These are phyloP conservation scores for Pyxicephalus adspersus DNA, from an alignment of 2,113 vertebrate genomes.

Conservation along the genomic window DNA sequence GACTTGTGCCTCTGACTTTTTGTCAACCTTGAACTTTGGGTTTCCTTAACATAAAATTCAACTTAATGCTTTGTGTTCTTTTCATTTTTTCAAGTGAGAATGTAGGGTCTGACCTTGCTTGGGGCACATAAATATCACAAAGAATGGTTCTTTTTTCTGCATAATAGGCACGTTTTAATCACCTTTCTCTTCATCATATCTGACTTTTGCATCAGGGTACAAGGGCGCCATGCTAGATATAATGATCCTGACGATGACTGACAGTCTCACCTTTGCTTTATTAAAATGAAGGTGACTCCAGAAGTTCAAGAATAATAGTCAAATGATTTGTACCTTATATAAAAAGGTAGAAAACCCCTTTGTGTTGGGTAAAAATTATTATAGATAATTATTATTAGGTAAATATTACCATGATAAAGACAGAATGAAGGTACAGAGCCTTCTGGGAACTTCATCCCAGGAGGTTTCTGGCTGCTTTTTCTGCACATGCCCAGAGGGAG, in stretches of 20 bases:
- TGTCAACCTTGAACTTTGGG: not conserved
- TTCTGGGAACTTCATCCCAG: no score
- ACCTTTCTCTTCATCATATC: not conserved
- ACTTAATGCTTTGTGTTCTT: not conserved
- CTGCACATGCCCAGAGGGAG: no score
- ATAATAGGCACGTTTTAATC: constrained; percentile 24
- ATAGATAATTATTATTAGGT: no score
- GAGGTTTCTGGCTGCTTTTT: no score
- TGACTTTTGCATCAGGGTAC: constrained; percentile 8
- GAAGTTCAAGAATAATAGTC: constrained; percentile 33
- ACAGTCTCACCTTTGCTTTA: constrained; percentile 39
- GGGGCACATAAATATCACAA: constrained; percentile 16
- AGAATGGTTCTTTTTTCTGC: not conserved
- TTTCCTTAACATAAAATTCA: not conserved
- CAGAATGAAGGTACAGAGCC: no score
- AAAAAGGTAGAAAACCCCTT: no score
- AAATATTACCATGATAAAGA: no score
- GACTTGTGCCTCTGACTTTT: constrained; percentile 13
- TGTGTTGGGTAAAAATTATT: no score
- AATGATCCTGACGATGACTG: constrained; percentile 30
- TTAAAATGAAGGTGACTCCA: constrained; percentile 14
- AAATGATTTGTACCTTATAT: no score
- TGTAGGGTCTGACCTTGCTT: not conserved
- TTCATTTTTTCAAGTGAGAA: not conserved
- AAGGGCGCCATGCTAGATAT: not conserved